A percentile compares a stretch with the other conserved stretches of the same genome.
phyloP scores from a whole-genome alignment of 1,140 invertebrate species.

The Hyphantria cunea region DNA sequence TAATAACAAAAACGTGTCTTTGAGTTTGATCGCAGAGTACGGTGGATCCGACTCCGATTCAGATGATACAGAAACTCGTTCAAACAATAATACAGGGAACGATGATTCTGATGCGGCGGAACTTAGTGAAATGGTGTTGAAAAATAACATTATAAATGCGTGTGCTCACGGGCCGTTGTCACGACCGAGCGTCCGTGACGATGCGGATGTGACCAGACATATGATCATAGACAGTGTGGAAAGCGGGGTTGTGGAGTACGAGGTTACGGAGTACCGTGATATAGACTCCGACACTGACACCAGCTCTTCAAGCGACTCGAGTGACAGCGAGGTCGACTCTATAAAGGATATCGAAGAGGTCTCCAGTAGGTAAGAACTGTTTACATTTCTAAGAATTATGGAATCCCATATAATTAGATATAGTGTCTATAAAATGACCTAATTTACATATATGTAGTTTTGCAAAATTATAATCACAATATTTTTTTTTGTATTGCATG shows the following conservation, averaged over 20 bases:
- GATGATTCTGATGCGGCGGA: constrained; percentile 69
- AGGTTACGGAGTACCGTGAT: constrained; percentile 69
- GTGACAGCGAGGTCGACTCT: constrained; percentile 70
- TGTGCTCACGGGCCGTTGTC: constrained; percentile 72
- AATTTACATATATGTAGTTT: too few relatives aligned
- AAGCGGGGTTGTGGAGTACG: constrained; percentile 66
- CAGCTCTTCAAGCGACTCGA: constrained; percentile 63
- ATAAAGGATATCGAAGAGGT: constrained; percentile 68
- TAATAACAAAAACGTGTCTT: constrained; percentile 74
- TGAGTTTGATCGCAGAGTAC: constrained; percentile 73
- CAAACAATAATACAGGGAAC: constrained; percentile 58
- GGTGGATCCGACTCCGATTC: constrained; percentile 71
- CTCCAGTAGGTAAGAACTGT: constrained; percentile 59
- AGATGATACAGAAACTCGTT: constrained; percentile 59
- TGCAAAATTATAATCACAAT: neutral
- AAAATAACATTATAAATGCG: constrained; percentile 79
- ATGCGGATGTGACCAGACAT: constrained; percentile 51
- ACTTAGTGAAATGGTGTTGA: constrained; percentile 75
- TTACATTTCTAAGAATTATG: neutral
- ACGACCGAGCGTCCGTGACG: constrained; percentile 34
- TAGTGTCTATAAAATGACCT: too few relatives aligned
- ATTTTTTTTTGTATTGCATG: neutral
- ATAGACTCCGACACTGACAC: constrained; percentile 61
- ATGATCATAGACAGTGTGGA: constrained; percentile 73
- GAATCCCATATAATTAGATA: too few relatives aligned